A percentile compares a stretch with the other conserved stretches of the same genome.
phyloP scores from a whole-genome alignment of 2,113 vertebrate species.

The Prionailurus bengalensis region DNA sequence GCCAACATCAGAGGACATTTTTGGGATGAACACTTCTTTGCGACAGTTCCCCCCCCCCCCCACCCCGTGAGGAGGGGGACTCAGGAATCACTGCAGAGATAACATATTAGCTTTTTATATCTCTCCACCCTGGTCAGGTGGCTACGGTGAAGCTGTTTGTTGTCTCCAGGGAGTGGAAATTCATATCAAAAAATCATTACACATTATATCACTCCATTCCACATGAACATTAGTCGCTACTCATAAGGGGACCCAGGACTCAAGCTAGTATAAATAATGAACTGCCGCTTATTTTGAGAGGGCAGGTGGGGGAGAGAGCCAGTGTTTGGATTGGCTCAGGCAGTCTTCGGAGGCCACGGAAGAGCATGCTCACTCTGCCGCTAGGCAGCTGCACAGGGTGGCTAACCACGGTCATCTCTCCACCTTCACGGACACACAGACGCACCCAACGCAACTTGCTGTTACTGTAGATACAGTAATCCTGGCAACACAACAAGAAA shows the following conservation, averaged over 20 bases:
- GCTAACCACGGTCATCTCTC: constrained; percentile 7
- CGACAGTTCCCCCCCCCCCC: constrained; percentile 58
- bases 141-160: constrained; percentile 78
- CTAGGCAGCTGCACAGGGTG: constrained; percentile 47
- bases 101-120: constrained; percentile 81
- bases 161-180: constrained; percentile 84
- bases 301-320: constrained; percentile 61
- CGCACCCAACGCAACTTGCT: constrained; percentile 74
- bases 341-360: neutral
- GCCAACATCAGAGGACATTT: constrained; percentile 62
- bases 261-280: constrained; percentile 88
- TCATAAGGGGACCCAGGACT: constrained; percentile 86
- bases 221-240: constrained; percentile 85
- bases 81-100: constrained; percentile 73
- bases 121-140: constrained; percentile 83
- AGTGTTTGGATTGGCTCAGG: constrained; percentile 55
- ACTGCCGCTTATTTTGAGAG: constrained; percentile 85
- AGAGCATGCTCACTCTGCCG: constrained; percentile 62
- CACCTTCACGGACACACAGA: constrained; percentile 85
- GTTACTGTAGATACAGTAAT: constrained; percentile 87
- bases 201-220: constrained; percentile 86
- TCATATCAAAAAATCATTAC: constrained; percentile 87
- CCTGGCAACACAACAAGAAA: constrained; percentile 84
- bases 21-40: constrained; percentile 63
- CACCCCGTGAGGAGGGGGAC: constrained; percentile 33